phyloP scores from a whole-genome alignment of 2,113 vertebrate species.

The Lampris megalopsis region DNA sequence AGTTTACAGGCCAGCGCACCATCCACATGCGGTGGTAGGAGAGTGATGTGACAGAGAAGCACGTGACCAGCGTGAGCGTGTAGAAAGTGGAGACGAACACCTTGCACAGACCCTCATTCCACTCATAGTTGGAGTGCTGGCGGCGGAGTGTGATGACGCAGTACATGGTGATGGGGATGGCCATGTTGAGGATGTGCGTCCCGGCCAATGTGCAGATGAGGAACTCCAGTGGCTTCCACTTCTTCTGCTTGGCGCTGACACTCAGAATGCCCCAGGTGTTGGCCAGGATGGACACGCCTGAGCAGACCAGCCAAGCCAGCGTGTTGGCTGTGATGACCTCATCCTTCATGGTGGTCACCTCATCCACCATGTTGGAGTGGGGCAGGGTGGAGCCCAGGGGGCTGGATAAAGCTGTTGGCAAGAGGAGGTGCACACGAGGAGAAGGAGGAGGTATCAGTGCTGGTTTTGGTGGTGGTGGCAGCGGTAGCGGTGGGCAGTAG shows the following conservation, averaged over 20 bases:
- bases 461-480: constrained; percentile 20
- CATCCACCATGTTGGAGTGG: constrained; percentile 78
- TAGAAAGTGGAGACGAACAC: constrained; percentile 96
- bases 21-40: constrained; percentile 98
- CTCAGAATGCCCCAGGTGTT: constrained; percentile 95
- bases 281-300: constrained; percentile 90
- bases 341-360: constrained; percentile 87
- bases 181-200: constrained; percentile 93
- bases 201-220: constrained; percentile 91
- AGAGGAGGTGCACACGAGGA: constrained; percentile 67
- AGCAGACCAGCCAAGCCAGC: constrained; percentile 92
- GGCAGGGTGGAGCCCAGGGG: constrained; percentile 63
- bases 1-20: constrained; percentile 96
- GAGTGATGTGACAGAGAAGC: constrained; percentile 93
- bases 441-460: constrained; percentile 59
- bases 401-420: constrained; percentile 60
- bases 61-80: constrained; percentile 93
- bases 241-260: constrained; percentile 93
- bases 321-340: constrained; percentile 89
- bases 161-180: constrained; percentile 92
- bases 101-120: constrained; percentile 95
- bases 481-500: constrained; percentile 68
- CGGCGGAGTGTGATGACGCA: constrained; percentile 89
- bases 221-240: constrained; percentile 94
- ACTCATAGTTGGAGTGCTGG: constrained; percentile 88